Base-by-base conservation (phyloP, 2,888 invertebrate genomes). In the Zygogramma bicolorata region DNA sequence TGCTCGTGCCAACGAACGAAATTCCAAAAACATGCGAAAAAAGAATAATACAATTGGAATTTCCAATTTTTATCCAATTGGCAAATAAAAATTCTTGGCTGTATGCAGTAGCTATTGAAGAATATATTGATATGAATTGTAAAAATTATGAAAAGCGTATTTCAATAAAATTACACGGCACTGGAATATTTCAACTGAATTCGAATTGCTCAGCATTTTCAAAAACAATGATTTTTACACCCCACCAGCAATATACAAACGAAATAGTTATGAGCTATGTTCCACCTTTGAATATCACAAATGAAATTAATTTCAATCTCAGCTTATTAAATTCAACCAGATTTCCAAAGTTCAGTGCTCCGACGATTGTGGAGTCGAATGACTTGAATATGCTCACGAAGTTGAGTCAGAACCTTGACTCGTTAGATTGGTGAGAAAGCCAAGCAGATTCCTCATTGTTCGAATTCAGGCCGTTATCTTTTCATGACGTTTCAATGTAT, bases 11-110 rank as follows among this genome's bases (percentile, higher is more conserved):
- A 2, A 53, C 25, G 22, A 25, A 18, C 13, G 20, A 34, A 34
- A 34, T 34, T 34, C 34, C 3, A 5, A 5, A 34, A 34, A 3
- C 34, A 7, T 53, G 53, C 20, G 53, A 13, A 22, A 20, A 20
- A 5, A 22, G 20, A 53, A 20, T 8, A 3, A 53, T 22, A 8
- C 25, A 15, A 53, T 5, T 34, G 5, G n/a, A n/a, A n/a, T n/a
- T n/a, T n/a, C n/a, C n/a, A n/a, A n/a, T n/a, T n/a, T n/a, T n/a
- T n/a, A n/a, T n/a, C n/a, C n/a, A n/a, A n/a, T n/a, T n/a, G n/a
- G n/a, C n/a, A n/a, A n/a, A n/a, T n/a, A n/a, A n/a, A n/a, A 53
- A 53, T 53, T 20, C 53, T 53, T 53, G 53, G 15, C 25, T 53
- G 0, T 53, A 53, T 53, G 18, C 53, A 13, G 53, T 20, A 18